phyloP scores from a whole-genome alignment of 37 sponge, comb jelly and placozoan species.

The Halichondria panicea region DNA sequence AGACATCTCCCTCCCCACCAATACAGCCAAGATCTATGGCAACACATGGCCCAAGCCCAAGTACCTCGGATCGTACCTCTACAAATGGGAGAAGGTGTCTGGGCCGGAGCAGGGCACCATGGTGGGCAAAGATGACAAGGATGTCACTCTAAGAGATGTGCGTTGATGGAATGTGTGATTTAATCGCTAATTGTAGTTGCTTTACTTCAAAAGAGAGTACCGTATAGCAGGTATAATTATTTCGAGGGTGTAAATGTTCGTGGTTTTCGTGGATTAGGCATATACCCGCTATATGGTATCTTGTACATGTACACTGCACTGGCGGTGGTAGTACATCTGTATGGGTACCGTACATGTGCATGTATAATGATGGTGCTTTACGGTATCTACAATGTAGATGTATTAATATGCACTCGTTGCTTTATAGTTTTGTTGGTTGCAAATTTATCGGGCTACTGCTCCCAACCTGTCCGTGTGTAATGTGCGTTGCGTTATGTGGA shows the following conservation, averaged over 20 bases:
- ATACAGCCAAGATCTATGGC: conserved; percentile 23
- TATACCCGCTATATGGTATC: too few relatives aligned
- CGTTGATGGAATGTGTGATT: not conserved
- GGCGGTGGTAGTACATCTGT: not conserved
- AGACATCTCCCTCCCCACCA: conserved; percentile 40
- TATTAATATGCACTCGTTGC: too few relatives aligned
- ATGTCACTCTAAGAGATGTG: conserved; percentile 10
- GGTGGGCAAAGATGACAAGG: conserved; percentile 5
- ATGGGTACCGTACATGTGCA: not conserved
- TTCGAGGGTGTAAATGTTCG: not conserved
- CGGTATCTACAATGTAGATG: not conserved
- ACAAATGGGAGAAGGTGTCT: conserved; percentile 27
- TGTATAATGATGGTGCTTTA: not conserved
- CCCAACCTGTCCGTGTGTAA: too few relatives aligned
- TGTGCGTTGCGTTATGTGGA: too few relatives aligned
- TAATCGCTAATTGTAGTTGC: not conserved
- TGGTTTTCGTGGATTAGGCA: too few relatives aligned
- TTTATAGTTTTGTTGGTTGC: too few relatives aligned
- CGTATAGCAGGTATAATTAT: not conserved
- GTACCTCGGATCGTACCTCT: conserved; percentile 1
- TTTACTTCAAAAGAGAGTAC: too few relatives aligned
- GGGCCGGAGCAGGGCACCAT: conserved; percentile 28
- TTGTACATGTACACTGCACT: too few relatives aligned
- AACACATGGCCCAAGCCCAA: conserved; percentile 39
- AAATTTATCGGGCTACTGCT: too few relatives aligned